Percentiles rank a stretch among this genome's conserved stretches.
phyloP scores from a whole-genome alignment of 2,797 vertebrate genomes.

The Lemur catta region DNA sequence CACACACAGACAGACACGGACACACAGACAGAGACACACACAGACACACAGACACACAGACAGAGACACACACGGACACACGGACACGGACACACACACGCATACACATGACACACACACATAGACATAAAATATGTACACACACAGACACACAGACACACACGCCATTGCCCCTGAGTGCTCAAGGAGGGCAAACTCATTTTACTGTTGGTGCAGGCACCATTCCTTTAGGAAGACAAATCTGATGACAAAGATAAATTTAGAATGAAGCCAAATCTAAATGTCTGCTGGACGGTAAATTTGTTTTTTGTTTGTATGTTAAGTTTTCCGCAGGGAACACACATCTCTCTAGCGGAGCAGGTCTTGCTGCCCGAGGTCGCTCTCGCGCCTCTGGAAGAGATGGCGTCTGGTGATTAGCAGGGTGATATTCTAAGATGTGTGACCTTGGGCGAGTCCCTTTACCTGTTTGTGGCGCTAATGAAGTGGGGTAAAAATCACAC shows the following conservation, averaged over 20 bases:
- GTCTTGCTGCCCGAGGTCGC: no score
- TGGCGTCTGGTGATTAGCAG: neutral
- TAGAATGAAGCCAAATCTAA: neutral
- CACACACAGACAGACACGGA: neutral
- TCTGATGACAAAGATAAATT: neutral
- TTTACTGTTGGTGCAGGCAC: neutral
- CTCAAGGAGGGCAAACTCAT: neutral
- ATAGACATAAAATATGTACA: neutral
- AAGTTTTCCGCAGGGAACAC: neutral
- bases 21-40: neutral
- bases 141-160: rapidly evolving
- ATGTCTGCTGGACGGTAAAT: neutral
- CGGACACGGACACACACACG: neutral
- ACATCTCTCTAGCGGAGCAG: neutral
- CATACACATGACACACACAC: neutral
- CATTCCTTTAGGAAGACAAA: neutral
- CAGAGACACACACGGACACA: neutral
- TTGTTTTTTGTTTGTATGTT: neutral
- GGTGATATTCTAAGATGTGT: neutral
- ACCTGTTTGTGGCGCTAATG: neutral
- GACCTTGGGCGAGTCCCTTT: neutral
- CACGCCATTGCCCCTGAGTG: neutral
- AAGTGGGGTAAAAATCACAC: neutral
- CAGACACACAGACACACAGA: rapidly evolving
- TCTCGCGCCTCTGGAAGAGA: neutral